A percentile compares a stretch with the other conserved stretches of the same genome.
phyloP scores from a whole-genome alignment of 2,888 invertebrate species.

The Cremastobaeus sp. region DNA sequence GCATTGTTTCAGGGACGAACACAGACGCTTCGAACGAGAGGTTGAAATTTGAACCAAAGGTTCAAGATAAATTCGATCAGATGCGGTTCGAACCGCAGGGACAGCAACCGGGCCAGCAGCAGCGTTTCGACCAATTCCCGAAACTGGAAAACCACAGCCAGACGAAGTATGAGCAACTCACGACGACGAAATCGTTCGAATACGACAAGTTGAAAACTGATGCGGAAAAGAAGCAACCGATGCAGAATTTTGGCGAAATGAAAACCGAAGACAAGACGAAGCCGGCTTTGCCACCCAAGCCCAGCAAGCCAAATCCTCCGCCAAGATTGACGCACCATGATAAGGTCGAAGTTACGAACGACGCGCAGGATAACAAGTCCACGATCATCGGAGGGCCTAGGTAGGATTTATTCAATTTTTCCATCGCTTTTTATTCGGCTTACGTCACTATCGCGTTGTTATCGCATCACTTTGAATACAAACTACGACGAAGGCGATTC shows the following conservation, averaged over 20 bases:
- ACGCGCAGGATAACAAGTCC: constrained; percentile 65
- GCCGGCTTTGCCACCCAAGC: constrained; percentile 91
- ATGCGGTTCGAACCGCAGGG: constrained; percentile 68
- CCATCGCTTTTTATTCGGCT: not conserved
- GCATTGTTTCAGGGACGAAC: constrained; percentile 25
- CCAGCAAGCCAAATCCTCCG: constrained; percentile 79
- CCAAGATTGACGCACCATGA: constrained; percentile 75
- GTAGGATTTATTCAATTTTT: constrained; percentile 59
- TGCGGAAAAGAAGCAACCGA: constrained; percentile 65
- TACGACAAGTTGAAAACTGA: constrained; percentile 70
- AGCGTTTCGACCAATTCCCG: constrained; percentile 65
- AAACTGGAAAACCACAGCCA: constrained; percentile 51
- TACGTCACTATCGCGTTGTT: not conserved
- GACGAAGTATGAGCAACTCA: constrained; percentile 66
- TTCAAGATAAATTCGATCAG: constrained; percentile 70
- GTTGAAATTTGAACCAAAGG: constrained; percentile 67
- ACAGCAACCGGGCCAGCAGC: constrained; percentile 63
- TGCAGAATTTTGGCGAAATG: constrained; percentile 63
- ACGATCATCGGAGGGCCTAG: constrained; percentile 64
- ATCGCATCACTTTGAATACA: constrained; percentile 10
- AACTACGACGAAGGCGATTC: not conserved
- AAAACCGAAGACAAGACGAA: constrained; percentile 79
- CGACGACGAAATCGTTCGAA: constrained; percentile 65
- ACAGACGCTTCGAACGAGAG: constrained; percentile 63
- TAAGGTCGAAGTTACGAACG: constrained; percentile 69